phyloP scores from a whole-genome alignment of 2,888 invertebrate species.

The Selenia dentaria region DNA sequence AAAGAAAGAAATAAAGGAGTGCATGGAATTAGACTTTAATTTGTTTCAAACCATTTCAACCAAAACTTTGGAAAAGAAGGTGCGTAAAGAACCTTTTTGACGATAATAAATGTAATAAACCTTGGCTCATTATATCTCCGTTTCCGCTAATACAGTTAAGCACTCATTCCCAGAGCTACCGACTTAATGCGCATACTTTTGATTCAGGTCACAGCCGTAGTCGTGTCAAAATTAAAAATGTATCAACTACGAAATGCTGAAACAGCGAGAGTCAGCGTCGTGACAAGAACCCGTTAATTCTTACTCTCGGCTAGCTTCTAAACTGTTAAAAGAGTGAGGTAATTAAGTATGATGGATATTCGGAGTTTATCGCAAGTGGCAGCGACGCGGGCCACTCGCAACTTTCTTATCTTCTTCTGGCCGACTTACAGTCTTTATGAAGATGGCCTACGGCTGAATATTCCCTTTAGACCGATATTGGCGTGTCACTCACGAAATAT shows the following conservation, averaged over 20 bases:
- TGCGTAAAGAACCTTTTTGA: neutral
- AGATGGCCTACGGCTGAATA: constrained; percentile 49
- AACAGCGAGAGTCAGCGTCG: constrained; percentile 58
- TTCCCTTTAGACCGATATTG: constrained; percentile 43
- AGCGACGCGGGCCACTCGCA: constrained; percentile 61
- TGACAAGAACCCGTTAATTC: constrained; percentile 69
- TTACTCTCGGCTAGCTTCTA: constrained; percentile 61
- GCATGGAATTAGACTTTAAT: no score
- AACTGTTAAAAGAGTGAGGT: constrained; percentile 76
- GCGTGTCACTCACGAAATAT: constrained; percentile 32
- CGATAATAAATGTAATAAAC: neutral
- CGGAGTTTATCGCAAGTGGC: constrained; percentile 72
- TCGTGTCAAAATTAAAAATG: constrained; percentile 46
- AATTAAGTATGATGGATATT: constrained; percentile 81
- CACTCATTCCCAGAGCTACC: constrained; percentile 17
- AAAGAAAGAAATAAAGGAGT: no score
- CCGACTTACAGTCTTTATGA: constrained; percentile 60
- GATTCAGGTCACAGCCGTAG: constrained; percentile 39
- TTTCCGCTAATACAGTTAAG: constrained; percentile 21
- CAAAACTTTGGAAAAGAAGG: neutral
- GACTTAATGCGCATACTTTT: constrained; percentile 21
- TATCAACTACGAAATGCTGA: constrained; percentile 56
- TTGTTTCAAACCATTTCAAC: no score
- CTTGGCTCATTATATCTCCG: constrained; percentile 15
- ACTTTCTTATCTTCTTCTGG: constrained; percentile 64